Conservation (phyloP, 1,140 invertebrate genomes). For the Paralvinella palmiformis region DNA sequence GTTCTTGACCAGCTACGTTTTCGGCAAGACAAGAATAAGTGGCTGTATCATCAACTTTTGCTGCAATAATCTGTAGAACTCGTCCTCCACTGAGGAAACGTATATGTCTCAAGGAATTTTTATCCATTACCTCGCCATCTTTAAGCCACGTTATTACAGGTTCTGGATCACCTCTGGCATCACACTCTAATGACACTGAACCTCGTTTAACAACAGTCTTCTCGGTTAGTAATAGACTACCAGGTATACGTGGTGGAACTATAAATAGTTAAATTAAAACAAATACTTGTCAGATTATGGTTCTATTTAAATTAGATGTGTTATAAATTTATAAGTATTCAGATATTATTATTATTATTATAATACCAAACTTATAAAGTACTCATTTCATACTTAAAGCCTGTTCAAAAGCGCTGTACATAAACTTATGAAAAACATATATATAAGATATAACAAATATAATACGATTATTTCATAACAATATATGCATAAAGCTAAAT, state of each 20-base stretch:
- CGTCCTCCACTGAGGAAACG: constrained; percentile 4
- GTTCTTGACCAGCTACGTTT: constrained; percentile 41
- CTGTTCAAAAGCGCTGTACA: too few relatives aligned
- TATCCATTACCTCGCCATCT: constrained; percentile 19
- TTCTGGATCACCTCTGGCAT: constrained; percentile 28
- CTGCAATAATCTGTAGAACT: constrained; percentile 16
- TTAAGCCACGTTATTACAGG: constrained; percentile 35
- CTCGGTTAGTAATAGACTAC: neutral
- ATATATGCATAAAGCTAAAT: too few relatives aligned
- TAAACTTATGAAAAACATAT: too few relatives aligned
- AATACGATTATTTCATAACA: too few relatives aligned
- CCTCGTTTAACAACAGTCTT: neutral
- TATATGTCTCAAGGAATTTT: neutral
- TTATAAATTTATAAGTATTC: too few relatives aligned
- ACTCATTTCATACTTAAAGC: too few relatives aligned
- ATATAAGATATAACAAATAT: too few relatives aligned
- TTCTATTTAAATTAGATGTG: too few relatives aligned
- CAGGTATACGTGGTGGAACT: constrained; percentile 16
- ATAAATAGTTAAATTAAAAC: neutral
- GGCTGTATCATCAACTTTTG: constrained; percentile 38
- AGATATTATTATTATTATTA: too few relatives aligned
- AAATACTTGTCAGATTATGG: too few relatives aligned
- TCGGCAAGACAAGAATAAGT: constrained; percentile 47
- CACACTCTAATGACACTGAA: constrained; percentile 10
- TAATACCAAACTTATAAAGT: too few relatives aligned